These are phyloP conservation scores for Bombus picipes DNA, from an alignment of 1,140 invertebrate species.

Conservation along the genomic window DNA sequence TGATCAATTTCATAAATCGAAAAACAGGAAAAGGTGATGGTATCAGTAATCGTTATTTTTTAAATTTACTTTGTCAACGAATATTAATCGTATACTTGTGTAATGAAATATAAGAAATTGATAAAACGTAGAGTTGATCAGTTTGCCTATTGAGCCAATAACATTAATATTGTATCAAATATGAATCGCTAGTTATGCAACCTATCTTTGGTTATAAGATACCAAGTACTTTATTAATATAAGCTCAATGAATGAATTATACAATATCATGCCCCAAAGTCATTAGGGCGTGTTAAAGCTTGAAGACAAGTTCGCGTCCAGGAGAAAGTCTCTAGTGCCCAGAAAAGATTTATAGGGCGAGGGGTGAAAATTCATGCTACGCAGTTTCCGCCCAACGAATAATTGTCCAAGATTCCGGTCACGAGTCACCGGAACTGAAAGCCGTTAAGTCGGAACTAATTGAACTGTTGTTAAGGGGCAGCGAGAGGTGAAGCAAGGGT, in stretches of 20 bases:
- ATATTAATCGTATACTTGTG: too few relatives aligned
- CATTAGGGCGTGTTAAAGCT: background rate
- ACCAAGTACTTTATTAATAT: background rate
- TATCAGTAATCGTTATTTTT: too few relatives aligned
- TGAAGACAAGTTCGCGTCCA: background rate
- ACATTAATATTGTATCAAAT: too few relatives aligned
- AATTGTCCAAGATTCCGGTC: conserved; percentile 71
- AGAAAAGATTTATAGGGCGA: conserved; percentile 32
- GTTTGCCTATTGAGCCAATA: too few relatives aligned
- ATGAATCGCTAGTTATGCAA: too few relatives aligned
- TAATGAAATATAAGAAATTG: too few relatives aligned
- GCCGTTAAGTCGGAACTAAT: conserved; percentile 72
- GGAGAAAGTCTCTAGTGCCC: background rate
- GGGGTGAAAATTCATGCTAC: conserved; percentile 48
- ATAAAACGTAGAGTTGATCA: background rate
- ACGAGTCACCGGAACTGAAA: conserved; percentile 72
- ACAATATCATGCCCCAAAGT: background rate
- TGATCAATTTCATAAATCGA: too few relatives aligned
- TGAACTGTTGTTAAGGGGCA: conserved; percentile 65
- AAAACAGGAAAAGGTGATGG: too few relatives aligned
- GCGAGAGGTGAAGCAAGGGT: conserved; percentile 53
- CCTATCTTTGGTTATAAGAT: background rate
- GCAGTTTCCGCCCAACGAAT: conserved; percentile 54
- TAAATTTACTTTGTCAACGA: too few relatives aligned
- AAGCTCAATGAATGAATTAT: background rate